Conservation (phyloP, 2,113 vertebrate species). For the Tychaedon coryphoeus region DNA sequence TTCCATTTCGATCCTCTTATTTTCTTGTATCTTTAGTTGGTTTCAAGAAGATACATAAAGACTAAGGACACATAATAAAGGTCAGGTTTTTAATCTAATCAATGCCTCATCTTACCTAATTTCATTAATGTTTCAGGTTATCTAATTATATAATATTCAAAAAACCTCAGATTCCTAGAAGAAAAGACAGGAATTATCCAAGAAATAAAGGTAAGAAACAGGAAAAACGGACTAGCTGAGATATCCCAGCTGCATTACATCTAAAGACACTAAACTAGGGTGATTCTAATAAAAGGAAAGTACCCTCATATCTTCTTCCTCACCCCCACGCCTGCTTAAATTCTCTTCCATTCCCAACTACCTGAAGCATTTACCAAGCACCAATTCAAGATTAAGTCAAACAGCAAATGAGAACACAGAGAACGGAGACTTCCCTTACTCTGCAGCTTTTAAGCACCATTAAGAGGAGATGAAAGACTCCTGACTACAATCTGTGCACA, state of each 20-base stretch:
- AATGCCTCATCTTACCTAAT: not conserved
- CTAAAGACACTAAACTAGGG: not conserved
- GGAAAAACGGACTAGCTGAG: not conserved
- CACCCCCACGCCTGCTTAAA: fast-evolving
- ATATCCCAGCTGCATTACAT: not conserved
- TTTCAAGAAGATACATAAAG: not conserved
- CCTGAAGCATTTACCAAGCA: not conserved
- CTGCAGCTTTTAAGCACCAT: not conserved
- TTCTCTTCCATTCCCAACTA: not conserved
- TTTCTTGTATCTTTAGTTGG: not conserved
- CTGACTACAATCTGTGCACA: not conserved
- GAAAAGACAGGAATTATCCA: not conserved
- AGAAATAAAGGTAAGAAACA: not conserved
- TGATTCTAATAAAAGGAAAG: not conserved
- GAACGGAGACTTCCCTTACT: not conserved
- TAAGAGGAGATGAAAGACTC: conserved; percentile 36
- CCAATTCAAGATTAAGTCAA: not conserved
- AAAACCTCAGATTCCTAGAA: not conserved
- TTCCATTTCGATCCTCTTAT: not conserved
- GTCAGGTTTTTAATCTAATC: not conserved
- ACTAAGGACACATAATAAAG: not conserved
- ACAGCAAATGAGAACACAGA: not conserved
- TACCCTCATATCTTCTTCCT: not conserved
- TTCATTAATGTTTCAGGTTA: not conserved
- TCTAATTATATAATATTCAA: not conserved